A percentile compares a stretch with the other conserved stretches of the same genome.
Evolutionary conservation across 2,113 vertebrate genomes (phyloP).

Genomic region (Himantopus leucocephalus): DNA sequence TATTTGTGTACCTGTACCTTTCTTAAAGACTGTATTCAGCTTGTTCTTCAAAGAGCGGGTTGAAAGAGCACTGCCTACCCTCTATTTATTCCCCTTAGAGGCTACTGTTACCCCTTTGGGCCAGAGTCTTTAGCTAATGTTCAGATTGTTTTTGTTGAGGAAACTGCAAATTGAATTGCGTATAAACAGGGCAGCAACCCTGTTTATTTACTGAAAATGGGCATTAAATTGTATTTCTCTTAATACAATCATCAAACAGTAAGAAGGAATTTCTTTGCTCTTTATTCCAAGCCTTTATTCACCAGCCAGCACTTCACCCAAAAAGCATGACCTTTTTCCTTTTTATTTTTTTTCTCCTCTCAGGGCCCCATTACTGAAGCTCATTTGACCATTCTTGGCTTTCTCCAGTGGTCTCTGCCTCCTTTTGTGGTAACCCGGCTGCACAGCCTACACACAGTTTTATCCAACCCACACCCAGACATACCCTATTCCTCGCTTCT

Average conservation of each 20-base stretch:
- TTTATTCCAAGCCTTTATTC: slow-evolving; percentile 57
- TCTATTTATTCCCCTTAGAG: slow-evolving; percentile 25
- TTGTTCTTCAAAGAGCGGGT: neutral
- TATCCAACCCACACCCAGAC: slow-evolving; percentile 3
- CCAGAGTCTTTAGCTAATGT: neutral
- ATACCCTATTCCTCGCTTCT: neutral
- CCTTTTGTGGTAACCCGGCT: slow-evolving; percentile 4
- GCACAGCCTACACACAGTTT: slow-evolving; percentile 10
- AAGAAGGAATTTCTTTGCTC: slow-evolving; percentile 64
- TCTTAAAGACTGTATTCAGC: neutral
- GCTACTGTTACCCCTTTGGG: slow-evolving; percentile 21
- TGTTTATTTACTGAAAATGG: slow-evolving; percentile 61
- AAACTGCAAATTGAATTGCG: slow-evolving; percentile 36
- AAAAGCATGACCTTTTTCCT: slow-evolving; percentile 23
- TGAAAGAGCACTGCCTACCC: slow-evolving; percentile 40
- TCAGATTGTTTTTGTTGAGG: slow-evolving; percentile 32
- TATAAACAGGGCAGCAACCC: slow-evolving; percentile 35
- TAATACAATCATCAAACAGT: slow-evolving; percentile 57
- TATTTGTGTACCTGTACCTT: slow-evolving; percentile 46
- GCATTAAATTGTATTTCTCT: slow-evolving; percentile 50
- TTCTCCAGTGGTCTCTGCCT: slow-evolving; percentile 17
- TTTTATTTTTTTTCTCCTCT: neutral
- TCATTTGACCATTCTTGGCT: slow-evolving; percentile 36
- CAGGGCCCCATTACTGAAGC: slow-evolving; percentile 9
- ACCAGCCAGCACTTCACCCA: slow-evolving; percentile 42